A percentile compares a stretch with the other conserved stretches of the same genome.
Conservation (phyloP, 1,140 invertebrate species). For the Epicauta chinensis region DNA sequence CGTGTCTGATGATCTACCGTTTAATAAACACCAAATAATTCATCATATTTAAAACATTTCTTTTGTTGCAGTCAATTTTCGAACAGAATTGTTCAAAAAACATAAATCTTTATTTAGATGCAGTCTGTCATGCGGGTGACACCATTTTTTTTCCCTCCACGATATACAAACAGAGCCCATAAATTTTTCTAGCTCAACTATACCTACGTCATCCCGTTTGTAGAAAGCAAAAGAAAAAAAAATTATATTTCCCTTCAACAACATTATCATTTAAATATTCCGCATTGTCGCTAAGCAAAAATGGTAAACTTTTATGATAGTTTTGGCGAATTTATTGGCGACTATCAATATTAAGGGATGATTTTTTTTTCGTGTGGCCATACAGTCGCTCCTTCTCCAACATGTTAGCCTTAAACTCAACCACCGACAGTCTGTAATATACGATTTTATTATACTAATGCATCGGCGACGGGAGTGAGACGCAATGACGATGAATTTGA, state of each 20-base stretch:
- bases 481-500: conserved; percentile 19
- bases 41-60: too few species aligned
- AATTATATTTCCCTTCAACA: conserved; percentile 4
- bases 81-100: too few species aligned
- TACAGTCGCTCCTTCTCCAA: conserved; percentile 9
- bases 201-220: too few species aligned
- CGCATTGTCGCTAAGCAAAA: not conserved
- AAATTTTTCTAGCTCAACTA: too few species aligned
- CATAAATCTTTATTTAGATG: too few species aligned
- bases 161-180: too few species aligned
- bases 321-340: conserved; percentile 18
- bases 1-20: not conserved
- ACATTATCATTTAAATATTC: conserved; percentile 15
- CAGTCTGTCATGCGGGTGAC: too few species aligned
- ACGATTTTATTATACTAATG: conserved; percentile 30
- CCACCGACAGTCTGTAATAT: conserved; percentile 19
- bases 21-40: not conserved
- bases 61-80: too few species aligned
- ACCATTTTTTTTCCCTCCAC: too few species aligned
- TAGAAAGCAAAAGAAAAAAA: not conserved
- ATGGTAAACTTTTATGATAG: conserved; percentile 22
- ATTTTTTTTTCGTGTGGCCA: conserved; percentile 12
- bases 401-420: conserved; percentile 7
- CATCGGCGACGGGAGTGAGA: conserved; percentile 9
- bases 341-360: conserved; percentile 15